Evolutionary conservation across 2,888 invertebrate genomes (phyloP).

Genomic region (Germaria angustata): DNA sequence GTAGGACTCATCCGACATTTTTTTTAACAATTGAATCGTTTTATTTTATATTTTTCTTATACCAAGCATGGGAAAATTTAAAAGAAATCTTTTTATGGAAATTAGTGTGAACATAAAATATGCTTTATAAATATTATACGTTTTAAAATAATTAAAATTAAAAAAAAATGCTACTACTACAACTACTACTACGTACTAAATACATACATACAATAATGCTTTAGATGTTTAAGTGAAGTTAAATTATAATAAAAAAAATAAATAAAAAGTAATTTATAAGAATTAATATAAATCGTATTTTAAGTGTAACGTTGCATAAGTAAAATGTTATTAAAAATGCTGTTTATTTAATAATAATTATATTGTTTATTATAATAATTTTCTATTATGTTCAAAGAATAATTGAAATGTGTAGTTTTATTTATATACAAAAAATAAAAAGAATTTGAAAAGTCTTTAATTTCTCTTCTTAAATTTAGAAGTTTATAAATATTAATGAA

Average conservation of each 20-base stretch:
- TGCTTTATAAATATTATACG: conserved; percentile 62
- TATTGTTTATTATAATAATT: conserved; percentile 37
- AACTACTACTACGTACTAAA: conserved; percentile 53
- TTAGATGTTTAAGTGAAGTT: conserved; percentile 55
- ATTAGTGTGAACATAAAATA: conserved; percentile 50
- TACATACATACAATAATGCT: conserved; percentile 46
- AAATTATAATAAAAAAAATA: conserved; percentile 27
- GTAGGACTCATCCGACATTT: neutral
- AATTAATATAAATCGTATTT: conserved; percentile 13
- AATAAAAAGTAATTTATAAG: neutral
- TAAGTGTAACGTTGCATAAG: conserved; percentile 34
- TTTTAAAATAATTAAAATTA: conserved; percentile 10
- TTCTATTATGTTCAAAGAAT: conserved; percentile 57
- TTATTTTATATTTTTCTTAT: conserved; percentile 16
- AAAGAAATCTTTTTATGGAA: neutral
- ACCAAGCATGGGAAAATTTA: conserved; percentile 47
- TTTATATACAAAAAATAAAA: conserved; percentile 31
- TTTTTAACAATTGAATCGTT: neutral
- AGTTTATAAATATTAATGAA: conserved; percentile 42
- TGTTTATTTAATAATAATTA: conserved; percentile 29
- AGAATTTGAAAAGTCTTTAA: conserved; percentile 28
- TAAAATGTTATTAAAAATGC: conserved; percentile 35
- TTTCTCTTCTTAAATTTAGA: conserved; percentile 29
- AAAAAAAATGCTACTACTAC: conserved; percentile 31
- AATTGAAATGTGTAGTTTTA: conserved; percentile 60